phyloP scores from a whole-genome alignment of 1,140 invertebrate genomes.

The Nasonia giraulti region DNA sequence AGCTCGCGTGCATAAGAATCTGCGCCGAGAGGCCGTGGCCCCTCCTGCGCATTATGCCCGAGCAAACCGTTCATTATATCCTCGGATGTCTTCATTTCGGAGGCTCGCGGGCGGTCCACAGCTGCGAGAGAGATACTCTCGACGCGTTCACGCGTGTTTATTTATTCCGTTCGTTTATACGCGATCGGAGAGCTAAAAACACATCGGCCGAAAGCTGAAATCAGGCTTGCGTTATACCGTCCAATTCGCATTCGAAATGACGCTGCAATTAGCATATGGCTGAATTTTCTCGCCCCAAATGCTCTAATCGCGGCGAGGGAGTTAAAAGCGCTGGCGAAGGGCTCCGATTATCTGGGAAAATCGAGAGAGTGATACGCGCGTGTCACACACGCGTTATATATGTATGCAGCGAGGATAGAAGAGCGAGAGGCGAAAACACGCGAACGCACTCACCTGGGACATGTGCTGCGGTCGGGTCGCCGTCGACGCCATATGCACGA shows the following conservation, averaged over 20 bases:
- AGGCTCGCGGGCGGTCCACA: constrained; percentile 35
- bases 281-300: neutral
- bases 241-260: neutral
- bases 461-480: constrained; percentile 71
- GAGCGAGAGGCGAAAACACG: constrained; percentile 27
- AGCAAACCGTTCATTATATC: constrained; percentile 44
- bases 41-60: constrained; percentile 23
- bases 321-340: neutral
- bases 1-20: constrained; percentile 39
- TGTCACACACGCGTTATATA: neutral
- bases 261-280: neutral
- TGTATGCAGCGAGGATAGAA: constrained; percentile 14
- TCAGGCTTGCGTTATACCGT: neutral
- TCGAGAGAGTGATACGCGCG: neutral
- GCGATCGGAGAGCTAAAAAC: neutral
- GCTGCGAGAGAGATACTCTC: neutral
- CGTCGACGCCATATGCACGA: constrained; percentile 72
- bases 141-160: too few species aligned
- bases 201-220: neutral
- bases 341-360: neutral
- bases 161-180: neutral
- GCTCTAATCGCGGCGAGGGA: neutral
- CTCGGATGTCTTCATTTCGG: constrained; percentile 44
- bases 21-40: neutral
- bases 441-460: constrained; percentile 66